Base-by-base conservation (phyloP, 2,797 vertebrate genomes). In the Acropternis orthonyx region DNA sequence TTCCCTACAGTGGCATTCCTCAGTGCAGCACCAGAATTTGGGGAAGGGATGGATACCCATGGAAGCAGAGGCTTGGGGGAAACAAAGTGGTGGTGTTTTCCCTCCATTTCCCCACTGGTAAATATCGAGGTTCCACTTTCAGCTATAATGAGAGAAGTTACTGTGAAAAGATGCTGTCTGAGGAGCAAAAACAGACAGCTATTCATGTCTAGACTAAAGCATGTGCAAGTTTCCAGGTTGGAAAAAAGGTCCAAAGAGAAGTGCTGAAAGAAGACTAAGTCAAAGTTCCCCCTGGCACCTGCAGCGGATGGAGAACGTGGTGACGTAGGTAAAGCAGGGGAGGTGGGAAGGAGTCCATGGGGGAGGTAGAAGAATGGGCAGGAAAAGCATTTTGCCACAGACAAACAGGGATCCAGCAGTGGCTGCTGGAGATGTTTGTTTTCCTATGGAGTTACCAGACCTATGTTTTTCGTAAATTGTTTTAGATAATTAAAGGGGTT, bases 181-280 rank as follows among this genome's bases (percentile, higher is more conserved):
- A 94, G 89, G 69, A 91, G 79, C 71, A 74, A 52, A 96, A 84
- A 93, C 89, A 97, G 95, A 93, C 95, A 95, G 82, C 0, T 48
- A 94, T 95, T 97, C 95, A 92, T 92, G 95, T 96, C 95, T 96
- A 97, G 95, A 97, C 95, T 96, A 84, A 96, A 96, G 85, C 95
- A 94, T 93, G 85, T 73, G 48, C 92, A 66, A 93, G 66, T 94
- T 97, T 97, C 95, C 95, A 96, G 87, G 28, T n/a, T 63, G 91
- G 91, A 93, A 96, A 95, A 93, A 91, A 66, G 59, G 58, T 69
- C 93, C 73, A 88, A 92, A 91, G 82, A 84, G 68, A 95, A 92
- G 75, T 78, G 92, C 43, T 95, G 93, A 89, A 89, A 96, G 92
- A 80, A 79, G 72, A 78, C 73, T 62, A 24, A 88, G 73, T 58